phyloP scores from a whole-genome alignment of 30 jellyfish, hydroid and myxozoan genomes.

The Pelagia noctiluca region DNA sequence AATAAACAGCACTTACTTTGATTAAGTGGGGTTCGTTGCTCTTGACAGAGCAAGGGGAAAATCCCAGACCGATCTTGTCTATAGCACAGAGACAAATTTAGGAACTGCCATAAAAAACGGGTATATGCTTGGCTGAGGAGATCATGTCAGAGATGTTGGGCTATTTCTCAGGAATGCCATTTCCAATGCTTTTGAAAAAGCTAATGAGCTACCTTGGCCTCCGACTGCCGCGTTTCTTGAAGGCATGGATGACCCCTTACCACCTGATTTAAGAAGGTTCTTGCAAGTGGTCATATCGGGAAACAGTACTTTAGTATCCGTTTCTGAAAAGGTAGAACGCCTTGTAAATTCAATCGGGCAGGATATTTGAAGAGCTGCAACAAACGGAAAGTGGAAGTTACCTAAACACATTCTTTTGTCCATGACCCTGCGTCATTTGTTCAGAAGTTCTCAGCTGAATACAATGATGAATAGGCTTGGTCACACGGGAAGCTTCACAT shows the following conservation, averaged over 20 bases:
- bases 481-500: slow-evolving; percentile 13
- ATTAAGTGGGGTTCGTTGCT: slow-evolving; percentile 23
- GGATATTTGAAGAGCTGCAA: slow-evolving; percentile 18
- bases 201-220: slow-evolving; percentile 29
- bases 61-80: slow-evolving; percentile 23
- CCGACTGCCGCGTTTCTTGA: slow-evolving; percentile 26
- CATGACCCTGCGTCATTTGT: slow-evolving; percentile 19
- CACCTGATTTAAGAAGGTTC: slow-evolving; percentile 25
- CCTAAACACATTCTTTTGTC: slow-evolving; percentile 11
- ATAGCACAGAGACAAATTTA: slow-evolving; percentile 17
- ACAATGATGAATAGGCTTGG: slow-evolving; percentile 11
- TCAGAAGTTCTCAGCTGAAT: slow-evolving; percentile 14
- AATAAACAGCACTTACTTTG: slow-evolving; percentile 8
- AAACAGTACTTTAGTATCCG: neutral
- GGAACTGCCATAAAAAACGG: slow-evolving; percentile 30
- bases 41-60: slow-evolving; percentile 4
- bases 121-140: slow-evolving; percentile 21
- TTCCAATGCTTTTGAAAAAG: slow-evolving; percentile 27
- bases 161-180: slow-evolving; percentile 15
- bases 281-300: slow-evolving; percentile 18
- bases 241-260: slow-evolving; percentile 40
- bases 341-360: slow-evolving; percentile 20
- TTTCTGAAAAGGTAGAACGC: slow-evolving; percentile 13
- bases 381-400: slow-evolving; percentile 19
- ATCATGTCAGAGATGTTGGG: slow-evolving; percentile 32